Percentiles rank a stretch among this genome's conserved stretches.
These are phyloP conservation scores for Centruroides sculpturatus DNA, from an alignment of 1,140 invertebrate genomes.

Conservation along the genomic window DNA sequence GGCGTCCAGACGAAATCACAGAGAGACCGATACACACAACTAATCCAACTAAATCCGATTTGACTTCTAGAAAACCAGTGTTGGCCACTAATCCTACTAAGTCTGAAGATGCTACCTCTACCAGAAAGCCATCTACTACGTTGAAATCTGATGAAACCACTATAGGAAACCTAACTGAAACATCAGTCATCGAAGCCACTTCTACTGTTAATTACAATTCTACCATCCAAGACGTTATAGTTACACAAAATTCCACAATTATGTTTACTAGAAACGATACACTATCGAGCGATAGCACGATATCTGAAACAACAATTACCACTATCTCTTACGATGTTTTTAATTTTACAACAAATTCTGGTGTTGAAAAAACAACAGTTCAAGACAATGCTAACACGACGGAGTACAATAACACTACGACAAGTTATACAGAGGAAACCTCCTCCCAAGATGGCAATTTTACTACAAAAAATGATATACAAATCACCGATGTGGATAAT, in stretches of 20 bases:
- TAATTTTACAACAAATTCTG: no score
- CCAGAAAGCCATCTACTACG: conserved; percentile 5
- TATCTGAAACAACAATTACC: no score
- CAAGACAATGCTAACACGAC: no score
- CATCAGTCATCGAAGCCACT: neutral
- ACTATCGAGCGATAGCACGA: neutral
- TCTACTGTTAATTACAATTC: neutral
- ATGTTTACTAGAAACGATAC: neutral
- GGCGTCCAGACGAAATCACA: conserved; percentile 1
- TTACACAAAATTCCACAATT: neutral
- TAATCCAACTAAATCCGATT: conserved; percentile 5
- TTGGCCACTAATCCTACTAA: conserved; percentile 3
- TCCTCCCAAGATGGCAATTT: no score
- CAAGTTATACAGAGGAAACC: no score
- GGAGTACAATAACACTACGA: no score
- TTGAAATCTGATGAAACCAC: neutral
- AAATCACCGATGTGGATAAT: no score
- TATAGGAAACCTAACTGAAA: conserved; percentile 4
- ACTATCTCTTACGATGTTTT: no score
- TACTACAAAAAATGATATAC: no score
- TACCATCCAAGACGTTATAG: no score
- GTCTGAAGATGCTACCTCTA: neutral
- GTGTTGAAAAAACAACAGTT: no score
- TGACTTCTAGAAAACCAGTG: conserved; percentile 10
- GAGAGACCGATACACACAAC: neutral